These are phyloP conservation scores for Megalurothrips usitatus DNA, from an alignment of 2,888 invertebrate genomes.

Conservation along the genomic window DNA sequence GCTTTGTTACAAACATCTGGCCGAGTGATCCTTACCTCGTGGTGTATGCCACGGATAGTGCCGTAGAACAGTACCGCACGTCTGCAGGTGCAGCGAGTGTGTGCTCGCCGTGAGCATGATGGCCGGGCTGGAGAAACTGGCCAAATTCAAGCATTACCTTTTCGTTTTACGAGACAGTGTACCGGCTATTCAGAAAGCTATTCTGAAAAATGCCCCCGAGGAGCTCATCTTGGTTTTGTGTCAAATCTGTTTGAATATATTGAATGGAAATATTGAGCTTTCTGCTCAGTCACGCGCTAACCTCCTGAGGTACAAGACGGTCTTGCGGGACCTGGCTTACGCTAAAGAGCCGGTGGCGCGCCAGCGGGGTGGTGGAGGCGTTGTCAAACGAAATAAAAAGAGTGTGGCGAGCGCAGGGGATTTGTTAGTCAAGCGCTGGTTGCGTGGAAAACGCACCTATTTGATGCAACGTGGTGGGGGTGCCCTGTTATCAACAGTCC, in stretches of 20 bases:
- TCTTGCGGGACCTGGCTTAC: background rate
- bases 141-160: background rate
- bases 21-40: too few species aligned
- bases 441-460: background rate
- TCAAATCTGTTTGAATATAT: background rate
- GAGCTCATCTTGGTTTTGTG: background rate
- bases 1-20: too few species aligned
- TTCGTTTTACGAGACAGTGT: background rate
- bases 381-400: background rate
- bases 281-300: background rate
- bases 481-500: background rate
- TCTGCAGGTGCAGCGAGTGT: too few species aligned
- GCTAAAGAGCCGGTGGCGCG: too few species aligned
- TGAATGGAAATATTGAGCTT: background rate
- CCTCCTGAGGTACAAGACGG: background rate
- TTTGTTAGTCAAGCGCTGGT: background rate
- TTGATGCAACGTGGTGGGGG: background rate
- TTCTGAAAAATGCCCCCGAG: background rate
- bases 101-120: too few species aligned
- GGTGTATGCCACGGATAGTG: too few species aligned
- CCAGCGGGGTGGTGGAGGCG: background rate
- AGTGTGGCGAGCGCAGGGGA: too few species aligned
- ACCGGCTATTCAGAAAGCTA: too few species aligned
- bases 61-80: too few species aligned
- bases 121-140: too few species aligned